Percentiles rank a stretch among this genome's conserved stretches.
Conservation (phyloP, 2,797 vertebrate genomes). For the Epinephelus coioides region DNA sequence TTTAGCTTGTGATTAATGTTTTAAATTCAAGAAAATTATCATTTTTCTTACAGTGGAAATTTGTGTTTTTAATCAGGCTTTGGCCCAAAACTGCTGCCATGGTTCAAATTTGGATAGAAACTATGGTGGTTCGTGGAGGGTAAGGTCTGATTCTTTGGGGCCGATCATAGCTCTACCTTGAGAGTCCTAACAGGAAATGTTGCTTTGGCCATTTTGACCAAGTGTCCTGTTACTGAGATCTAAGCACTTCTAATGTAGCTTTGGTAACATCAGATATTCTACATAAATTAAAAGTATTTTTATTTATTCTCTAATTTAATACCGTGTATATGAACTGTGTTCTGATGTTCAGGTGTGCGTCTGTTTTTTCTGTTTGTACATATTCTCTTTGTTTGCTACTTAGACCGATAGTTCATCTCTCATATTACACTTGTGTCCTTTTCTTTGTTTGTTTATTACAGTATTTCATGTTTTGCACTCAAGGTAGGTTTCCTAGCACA, state of each 20-base stretch:
- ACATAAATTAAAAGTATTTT: constrained; percentile 67
- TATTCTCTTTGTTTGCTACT: constrained; percentile 47
- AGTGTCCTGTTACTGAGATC: constrained; percentile 36
- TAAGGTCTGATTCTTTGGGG: too few relatives aligned
- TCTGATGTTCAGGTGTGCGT: constrained; percentile 50
- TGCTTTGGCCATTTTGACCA: constrained; percentile 42
- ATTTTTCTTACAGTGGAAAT: too few relatives aligned
- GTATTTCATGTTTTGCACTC: constrained; percentile 62
- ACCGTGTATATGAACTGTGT: constrained; percentile 57
- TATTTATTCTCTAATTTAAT: constrained; percentile 84
- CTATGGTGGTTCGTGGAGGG: too few relatives aligned
- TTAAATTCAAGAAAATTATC: too few relatives aligned
- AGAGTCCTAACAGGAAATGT: constrained; percentile 24
- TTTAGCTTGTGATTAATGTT: too few relatives aligned
- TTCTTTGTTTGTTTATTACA: constrained; percentile 47
- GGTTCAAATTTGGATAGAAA: too few relatives aligned
- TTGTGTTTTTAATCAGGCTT: too few relatives aligned
- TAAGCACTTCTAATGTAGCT: constrained; percentile 74
- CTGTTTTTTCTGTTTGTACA: constrained; percentile 56
- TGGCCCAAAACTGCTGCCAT: too few relatives aligned
- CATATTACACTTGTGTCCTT: constrained; percentile 49
- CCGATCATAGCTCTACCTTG: too few relatives aligned
- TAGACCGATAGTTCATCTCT: constrained; percentile 40
- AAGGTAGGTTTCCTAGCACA: constrained; percentile 30
- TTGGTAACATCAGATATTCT: constrained; percentile 56